phyloP scores from a whole-genome alignment of 2,888 invertebrate species.

The Eucera pruinosa region DNA sequence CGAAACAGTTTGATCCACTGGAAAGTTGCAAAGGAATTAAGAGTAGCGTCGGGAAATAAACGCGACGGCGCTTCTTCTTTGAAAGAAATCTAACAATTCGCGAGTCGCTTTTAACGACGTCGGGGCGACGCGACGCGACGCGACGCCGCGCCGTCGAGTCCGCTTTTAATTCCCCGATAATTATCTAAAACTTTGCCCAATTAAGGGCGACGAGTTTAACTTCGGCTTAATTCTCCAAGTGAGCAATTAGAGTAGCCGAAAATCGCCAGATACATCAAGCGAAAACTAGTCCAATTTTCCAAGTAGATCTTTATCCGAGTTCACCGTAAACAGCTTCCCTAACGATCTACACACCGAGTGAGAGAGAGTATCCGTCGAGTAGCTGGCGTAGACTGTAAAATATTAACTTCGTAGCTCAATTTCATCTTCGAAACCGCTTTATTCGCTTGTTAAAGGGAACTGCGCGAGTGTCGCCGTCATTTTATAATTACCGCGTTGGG shows the following conservation, averaged over 20 bases:
- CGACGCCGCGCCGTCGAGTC: neutral
- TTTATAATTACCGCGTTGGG: neutral
- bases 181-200: constrained; percentile 42
- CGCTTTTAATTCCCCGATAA: constrained; percentile 39
- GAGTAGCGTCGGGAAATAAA: too few species aligned
- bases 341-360: neutral
- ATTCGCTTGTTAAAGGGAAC: neutral
- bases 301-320: constrained; percentile 5
- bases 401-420: neutral
- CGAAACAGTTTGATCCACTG: too few species aligned
- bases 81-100: constrained; percentile 2
- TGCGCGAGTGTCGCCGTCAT: neutral
- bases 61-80: too few species aligned
- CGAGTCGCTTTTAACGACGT: constrained; percentile 14
- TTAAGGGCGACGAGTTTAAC: constrained; percentile 34
- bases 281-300: constrained; percentile 20
- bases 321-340: neutral
- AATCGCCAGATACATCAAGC: constrained; percentile 22
- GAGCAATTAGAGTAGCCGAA: constrained; percentile 38
- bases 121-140: too few species aligned
- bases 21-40: too few species aligned
- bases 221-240: constrained; percentile 19
- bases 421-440: neutral
- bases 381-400: neutral
- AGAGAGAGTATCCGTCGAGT: neutral